Evolutionary conservation across 2,797 vertebrate genomes (phyloP).

Genomic region (Odontamblyopus lacepedii): DNA sequence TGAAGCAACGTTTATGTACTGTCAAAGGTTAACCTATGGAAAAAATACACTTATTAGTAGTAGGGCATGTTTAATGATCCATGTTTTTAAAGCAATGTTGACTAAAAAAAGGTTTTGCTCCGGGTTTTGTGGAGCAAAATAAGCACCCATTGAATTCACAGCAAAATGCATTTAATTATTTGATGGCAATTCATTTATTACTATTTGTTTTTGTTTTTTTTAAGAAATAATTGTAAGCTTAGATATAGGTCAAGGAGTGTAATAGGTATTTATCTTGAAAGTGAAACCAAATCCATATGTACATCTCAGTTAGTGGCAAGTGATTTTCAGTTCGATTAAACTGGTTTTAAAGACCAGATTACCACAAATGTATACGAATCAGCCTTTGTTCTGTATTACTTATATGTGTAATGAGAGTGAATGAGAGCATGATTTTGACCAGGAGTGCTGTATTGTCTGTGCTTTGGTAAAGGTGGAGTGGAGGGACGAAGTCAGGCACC

Average conservation of each 20-base stretch:
- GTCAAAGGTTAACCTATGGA: no score
- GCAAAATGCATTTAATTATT: no score
- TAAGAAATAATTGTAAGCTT: neutral
- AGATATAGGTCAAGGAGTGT: neutral
- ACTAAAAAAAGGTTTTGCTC: no score
- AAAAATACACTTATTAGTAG: no score
- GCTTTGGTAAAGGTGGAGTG: slow-evolving; percentile 83
- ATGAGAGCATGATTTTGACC: slow-evolving; percentile 14
- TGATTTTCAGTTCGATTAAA: neutral
- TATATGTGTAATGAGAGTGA: neutral
- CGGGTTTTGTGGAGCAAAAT: no score
- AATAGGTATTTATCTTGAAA: neutral
- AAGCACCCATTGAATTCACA: no score
- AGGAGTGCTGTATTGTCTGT: slow-evolving; percentile 10
- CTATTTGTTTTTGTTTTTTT: no score
- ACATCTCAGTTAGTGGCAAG: neutral
- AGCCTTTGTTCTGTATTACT: neutral
- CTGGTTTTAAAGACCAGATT: neutral
- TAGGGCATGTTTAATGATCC: no score
- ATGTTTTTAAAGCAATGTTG: no score
- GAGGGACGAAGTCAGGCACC: slow-evolving; percentile 93
- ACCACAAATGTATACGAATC: neutral
- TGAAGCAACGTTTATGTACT: neutral
- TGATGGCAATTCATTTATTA: neutral
- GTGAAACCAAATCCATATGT: neutral